Evolutionary conservation across 2,113 vertebrate genomes (phyloP).

Genomic region (Oophaga pumilio): DNA sequence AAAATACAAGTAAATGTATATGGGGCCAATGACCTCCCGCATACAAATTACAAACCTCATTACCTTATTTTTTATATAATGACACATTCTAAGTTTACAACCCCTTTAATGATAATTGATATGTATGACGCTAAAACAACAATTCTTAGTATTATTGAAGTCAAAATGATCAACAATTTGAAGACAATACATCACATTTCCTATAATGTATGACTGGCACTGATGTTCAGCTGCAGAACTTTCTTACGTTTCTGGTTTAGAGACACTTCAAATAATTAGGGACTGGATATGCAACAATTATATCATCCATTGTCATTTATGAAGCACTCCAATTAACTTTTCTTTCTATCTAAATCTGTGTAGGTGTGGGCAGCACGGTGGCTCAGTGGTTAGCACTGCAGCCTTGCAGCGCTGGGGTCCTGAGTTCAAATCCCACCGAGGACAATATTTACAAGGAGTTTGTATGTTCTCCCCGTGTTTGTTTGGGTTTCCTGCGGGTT

Average conservation of each 20-base stretch:
- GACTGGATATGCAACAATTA: neutral
- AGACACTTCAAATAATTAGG: neutral
- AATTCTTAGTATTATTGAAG: neutral
- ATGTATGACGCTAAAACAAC: neutral
- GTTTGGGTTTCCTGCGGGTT: no score
- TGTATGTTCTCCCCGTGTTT: no score
- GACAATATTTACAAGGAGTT: no score
- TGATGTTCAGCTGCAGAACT: neutral
- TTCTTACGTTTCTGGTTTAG: neutral
- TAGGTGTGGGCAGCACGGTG: no score
- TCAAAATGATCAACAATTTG: neutral
- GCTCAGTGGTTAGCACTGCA: no score
- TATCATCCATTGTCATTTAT: neutral
- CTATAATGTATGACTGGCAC: neutral
- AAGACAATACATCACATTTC: neutral
- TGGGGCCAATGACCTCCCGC: neutral
- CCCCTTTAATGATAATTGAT: neutral
- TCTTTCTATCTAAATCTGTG: no score
- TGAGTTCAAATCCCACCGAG: no score
- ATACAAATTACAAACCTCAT: neutral
- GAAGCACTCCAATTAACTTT: neutral
- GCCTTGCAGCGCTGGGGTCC: no score
- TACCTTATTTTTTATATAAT: neutral
- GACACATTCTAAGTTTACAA: neutral
- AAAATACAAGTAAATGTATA: neutral